Evolutionary conservation across 1,140 invertebrate species (phyloP), one percentile per base, ranked within the genome.

Genomic region (Lordiphosa stackelbergi): DNA sequence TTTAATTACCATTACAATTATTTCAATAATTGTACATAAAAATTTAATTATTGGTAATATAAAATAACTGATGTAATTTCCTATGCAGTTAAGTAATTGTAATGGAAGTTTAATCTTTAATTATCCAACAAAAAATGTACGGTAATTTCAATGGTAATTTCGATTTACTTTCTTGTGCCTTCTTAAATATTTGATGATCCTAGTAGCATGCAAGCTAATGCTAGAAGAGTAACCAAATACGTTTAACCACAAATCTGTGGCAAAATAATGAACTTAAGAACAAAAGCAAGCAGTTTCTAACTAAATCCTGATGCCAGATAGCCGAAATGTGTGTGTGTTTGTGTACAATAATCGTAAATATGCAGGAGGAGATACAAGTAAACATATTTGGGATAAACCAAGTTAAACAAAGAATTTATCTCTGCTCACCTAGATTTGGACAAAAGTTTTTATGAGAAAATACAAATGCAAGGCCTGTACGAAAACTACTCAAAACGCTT

Each of bases 311-410:
- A 58, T 45, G 13, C 40, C 9, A 42, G 19, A 31, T 46, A 66
- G 58, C 41, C 31, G 28, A 51, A 58, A 36, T 66, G 64, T 66
- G 54, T 52, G 53, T n/a, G 16, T 16, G 16, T 16, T 1, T 43
- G 43, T 41, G 64, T 43, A 46, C 54, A 66, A 66, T 66, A 66
- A 66, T 66, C 63, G 63, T 66, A 69, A 69, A 69, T 69, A 69
- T 69, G 56, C 57, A 49, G 61, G 54, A 46, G 66, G 40, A 40
- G 59, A 41, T 53, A 47, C 37, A 64, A 58, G 47, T 58, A 34
- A 66, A 16, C 41, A 47, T 37, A 40, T 66, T 64, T 5, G 6
- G 41, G 63, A 13, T 42, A 53, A 66, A 53, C 45, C 24, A 4
- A 58, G n/a, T 7, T 28, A 28, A 31, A 31, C 28, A 31, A 48